Evolutionary conservation across 2,113 vertebrate species (phyloP), one percentile per base, ranked within the genome.

Genomic region (Megaceryle maxima): DNA sequence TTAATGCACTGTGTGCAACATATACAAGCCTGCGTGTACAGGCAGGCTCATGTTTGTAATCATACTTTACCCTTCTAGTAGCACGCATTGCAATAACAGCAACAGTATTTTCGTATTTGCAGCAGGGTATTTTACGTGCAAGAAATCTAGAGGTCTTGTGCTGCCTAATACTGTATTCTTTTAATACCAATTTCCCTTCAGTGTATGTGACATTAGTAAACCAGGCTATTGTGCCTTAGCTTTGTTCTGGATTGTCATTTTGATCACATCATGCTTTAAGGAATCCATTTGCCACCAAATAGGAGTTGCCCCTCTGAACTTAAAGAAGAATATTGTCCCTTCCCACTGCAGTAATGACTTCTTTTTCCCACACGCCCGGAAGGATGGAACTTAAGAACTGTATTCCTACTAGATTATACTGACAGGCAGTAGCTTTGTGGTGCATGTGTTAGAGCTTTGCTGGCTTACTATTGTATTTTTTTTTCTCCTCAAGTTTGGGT

Each of bases 211-310:
- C 0, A 0, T 84, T 39, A 35, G 33, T 70, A 82, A 95, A 91
- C 22, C 48, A 84, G 33, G 16, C 60, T 60, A 1, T 75, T 41
- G 35, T 81, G 51, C 21, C 44, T 86, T 81, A 48, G 12, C 56
- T 96, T 94, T 93, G 51, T 81, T 86, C 51, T 81, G 43, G 39
- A 18, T 83, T 66, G 44, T 92, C 14, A 24, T 43, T 95, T 90
- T 90, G 64, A 96, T 92, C 90, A 68, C 33, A 72, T 46, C 60
- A 28, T 93, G 39, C 64, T 93, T 83, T 90, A 86, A 90, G 73
- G 26, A 90, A 21, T 63, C 43, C 57, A 19, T 81, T 90, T 94
- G 60, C 83, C 57, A 67, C 51, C 13, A 88, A 83, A 83, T 25
- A 67, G 16, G 43, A 56, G 26, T 60, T 67, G 8, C 6, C 33